Conservation (phyloP, 2,113 vertebrate species). For the Pterocles orientalis region DNA sequence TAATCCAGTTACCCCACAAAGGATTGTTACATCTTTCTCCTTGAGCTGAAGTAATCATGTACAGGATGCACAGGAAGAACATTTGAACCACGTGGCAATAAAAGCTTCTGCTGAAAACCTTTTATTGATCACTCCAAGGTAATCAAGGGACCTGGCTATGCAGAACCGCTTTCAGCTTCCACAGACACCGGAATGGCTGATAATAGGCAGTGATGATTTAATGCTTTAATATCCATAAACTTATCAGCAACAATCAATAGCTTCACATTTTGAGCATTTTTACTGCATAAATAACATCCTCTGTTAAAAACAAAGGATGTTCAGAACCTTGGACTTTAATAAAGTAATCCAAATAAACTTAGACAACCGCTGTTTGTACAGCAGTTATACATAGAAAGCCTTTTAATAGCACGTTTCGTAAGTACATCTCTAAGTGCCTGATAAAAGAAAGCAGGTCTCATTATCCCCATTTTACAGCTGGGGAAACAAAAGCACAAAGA, state of each 20-base stretch:
- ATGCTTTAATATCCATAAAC: constrained; percentile 59
- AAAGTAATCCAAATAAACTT: constrained; percentile 55
- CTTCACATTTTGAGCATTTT: constrained; percentile 42
- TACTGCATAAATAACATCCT: constrained; percentile 54
- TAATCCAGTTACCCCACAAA: neutral
- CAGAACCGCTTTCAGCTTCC: constrained; percentile 24
- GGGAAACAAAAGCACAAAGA: constrained; percentile 53
- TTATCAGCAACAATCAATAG: constrained; percentile 58
- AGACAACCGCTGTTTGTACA: constrained; percentile 45
- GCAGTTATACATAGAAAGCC: constrained; percentile 58
- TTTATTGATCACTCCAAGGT: constrained; percentile 34
- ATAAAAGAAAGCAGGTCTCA: constrained; percentile 58
- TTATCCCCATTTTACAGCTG: constrained; percentile 46
- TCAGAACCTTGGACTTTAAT: constrained; percentile 17
- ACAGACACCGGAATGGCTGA: neutral
- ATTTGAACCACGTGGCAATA: constrained; percentile 38
- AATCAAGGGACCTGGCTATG: constrained; percentile 16
- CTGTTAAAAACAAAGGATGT: constrained; percentile 59
- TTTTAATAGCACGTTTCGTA: constrained; percentile 46
- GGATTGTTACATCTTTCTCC: neutral
- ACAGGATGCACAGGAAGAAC: constrained; percentile 41
- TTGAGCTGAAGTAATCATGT: neutral
- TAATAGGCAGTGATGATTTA: constrained; percentile 41
- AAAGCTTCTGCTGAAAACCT: constrained; percentile 63
- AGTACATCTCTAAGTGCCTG: constrained; percentile 34